A percentile compares a stretch with the other conserved stretches of the same genome.
Conservation (phyloP, 2,888 invertebrate species). For the Coenonympha glycerion region DNA sequence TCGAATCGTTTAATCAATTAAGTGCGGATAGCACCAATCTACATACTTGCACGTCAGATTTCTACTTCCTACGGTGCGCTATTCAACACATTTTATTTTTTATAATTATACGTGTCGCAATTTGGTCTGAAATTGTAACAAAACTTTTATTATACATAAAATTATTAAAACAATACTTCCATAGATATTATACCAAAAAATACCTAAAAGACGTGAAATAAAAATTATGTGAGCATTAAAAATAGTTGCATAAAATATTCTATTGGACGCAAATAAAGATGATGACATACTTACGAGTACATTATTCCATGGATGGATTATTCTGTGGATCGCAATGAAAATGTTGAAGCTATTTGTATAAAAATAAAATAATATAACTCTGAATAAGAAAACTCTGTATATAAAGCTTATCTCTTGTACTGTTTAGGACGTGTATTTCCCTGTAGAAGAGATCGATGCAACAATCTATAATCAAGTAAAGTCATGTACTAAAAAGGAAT, state of each 20-base stretch:
- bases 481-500: neutral
- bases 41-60: conserved; percentile 32
- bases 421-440: no score
- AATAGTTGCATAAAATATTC: conserved; percentile 1
- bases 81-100: neutral
- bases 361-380: no score
- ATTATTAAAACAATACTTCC: no score
- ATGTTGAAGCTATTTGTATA: neutral
- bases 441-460: no score
- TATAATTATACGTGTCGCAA: conserved; percentile 3
- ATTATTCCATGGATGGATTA: neutral
- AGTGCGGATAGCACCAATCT: conserved; percentile 28
- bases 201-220: no score
- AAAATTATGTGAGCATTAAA: neutral
- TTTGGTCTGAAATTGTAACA: neutral
- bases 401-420: no score
- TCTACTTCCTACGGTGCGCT: conserved; percentile 22
- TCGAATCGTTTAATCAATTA: conserved; percentile 24
- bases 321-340: neutral
- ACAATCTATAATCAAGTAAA: neutral
- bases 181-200: neutral
- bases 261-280: neutral
- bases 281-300: neutral
- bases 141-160: no score
- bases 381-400: neutral